Conservation (phyloP, 2,888 invertebrate genomes). For the Andrena camellia region DNA sequence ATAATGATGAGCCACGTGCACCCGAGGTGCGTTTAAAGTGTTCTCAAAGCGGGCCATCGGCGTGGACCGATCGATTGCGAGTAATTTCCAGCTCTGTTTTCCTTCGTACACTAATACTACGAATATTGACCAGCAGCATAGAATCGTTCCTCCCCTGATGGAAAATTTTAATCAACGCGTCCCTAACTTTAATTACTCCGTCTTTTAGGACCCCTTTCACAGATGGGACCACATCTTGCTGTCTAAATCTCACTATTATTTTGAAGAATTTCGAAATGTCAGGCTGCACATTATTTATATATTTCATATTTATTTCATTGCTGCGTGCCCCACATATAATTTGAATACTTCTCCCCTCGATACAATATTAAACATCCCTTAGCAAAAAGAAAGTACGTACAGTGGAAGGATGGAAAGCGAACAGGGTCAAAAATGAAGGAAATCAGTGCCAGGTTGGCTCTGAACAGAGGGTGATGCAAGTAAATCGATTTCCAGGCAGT, state of each 20-base stretch:
- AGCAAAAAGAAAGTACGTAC: background rate
- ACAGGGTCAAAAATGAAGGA: background rate
- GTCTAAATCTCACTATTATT: too few relatives aligned
- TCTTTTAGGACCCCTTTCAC: background rate
- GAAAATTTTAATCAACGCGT: background rate
- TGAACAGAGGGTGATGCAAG: background rate
- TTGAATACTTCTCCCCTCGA: too few relatives aligned
- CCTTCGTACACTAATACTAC: background rate
- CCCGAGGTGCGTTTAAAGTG: background rate
- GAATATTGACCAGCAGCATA: background rate
- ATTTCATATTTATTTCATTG: too few relatives aligned
- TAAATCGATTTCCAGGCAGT: slow-evolving; percentile 40
- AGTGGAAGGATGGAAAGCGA: background rate
- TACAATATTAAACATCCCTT: slow-evolving; percentile 14
- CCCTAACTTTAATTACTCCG: background rate
- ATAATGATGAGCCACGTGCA: slow-evolving; percentile 1
- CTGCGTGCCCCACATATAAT: too few relatives aligned
- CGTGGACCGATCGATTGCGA: slow-evolving; percentile 9
- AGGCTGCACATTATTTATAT: too few relatives aligned
- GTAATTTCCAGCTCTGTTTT: slow-evolving; percentile 6
- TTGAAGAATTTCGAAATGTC: too few relatives aligned
- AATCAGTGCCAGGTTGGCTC: slow-evolving; percentile 24
- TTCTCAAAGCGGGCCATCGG: background rate
- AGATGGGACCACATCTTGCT: background rate
- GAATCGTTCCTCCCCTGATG: background rate